Conservation (phyloP, 2,113 vertebrate genomes). For the Aphyosemion australe region DNA sequence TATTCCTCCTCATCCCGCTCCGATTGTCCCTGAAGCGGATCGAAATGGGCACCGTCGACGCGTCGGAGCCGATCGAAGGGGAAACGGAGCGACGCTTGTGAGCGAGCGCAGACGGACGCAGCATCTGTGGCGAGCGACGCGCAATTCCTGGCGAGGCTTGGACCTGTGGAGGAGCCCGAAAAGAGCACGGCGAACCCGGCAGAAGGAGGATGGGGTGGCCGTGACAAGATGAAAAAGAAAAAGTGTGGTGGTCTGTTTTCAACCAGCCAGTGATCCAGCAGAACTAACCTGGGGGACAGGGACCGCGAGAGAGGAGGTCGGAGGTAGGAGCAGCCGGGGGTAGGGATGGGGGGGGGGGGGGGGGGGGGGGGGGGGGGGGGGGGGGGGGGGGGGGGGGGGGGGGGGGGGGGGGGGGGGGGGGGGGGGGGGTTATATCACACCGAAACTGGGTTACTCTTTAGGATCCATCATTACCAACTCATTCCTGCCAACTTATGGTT, state of each 20-base stretch:
- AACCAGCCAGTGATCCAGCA: conserved; percentile 74
- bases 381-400: no score
- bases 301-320: conserved; percentile 72
- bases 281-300: conserved; percentile 71
- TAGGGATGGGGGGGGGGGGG: conserved; percentile 28
- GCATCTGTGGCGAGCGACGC: conserved; percentile 51
- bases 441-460: conserved; percentile 72
- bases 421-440: conserved; percentile 70
- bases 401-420: no score
- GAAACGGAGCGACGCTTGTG: conserved; percentile 33
- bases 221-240: conserved; percentile 84
- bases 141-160: conserved; percentile 41
- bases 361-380: no score
- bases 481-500: conserved; percentile 30
- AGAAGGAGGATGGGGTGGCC: conserved; percentile 68
- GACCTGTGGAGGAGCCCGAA: conserved; percentile 72
- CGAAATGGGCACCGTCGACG: conserved; percentile 44
- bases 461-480: conserved; percentile 44
- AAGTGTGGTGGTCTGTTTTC: conserved; percentile 76
- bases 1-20: conserved; percentile 41
- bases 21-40: conserved; percentile 47
- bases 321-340: conserved; percentile 61
- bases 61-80: conserved; percentile 18
- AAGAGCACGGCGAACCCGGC: conserved; percentile 29
- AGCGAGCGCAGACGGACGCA: conserved; percentile 43